Percentiles rank a stretch among this genome's conserved stretches.
Evolutionary conservation across 2,888 invertebrate species (phyloP).

Genomic region (Epiblema foenella): DNA sequence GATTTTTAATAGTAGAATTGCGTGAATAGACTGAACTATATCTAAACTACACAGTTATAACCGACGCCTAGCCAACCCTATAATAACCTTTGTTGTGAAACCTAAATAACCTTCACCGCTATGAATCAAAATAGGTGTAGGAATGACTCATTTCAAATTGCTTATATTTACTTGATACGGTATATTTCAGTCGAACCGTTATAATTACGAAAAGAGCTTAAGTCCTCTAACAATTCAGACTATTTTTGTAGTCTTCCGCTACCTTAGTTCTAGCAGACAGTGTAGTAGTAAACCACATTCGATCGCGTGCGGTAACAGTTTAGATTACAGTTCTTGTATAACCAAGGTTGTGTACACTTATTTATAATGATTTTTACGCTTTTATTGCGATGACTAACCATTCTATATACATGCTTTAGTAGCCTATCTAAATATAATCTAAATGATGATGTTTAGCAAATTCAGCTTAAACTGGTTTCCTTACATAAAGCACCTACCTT

Average conservation of each 20-base stretch:
- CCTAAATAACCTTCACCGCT: conserved; percentile 38
- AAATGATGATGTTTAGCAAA: not conserved
- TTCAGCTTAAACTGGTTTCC: too few species aligned
- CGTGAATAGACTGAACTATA: conserved; percentile 13
- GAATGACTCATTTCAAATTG: conserved; percentile 39
- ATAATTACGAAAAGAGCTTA: not conserved
- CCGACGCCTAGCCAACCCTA: conserved; percentile 33
- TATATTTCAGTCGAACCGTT: conserved; percentile 28
- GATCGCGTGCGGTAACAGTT: conserved; percentile 42
- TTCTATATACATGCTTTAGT: conserved; percentile 23
- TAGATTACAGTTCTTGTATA: conserved; percentile 38
- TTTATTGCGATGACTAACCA: conserved; percentile 41
- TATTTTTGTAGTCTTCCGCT: not conserved
- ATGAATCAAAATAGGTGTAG: conserved; percentile 41
- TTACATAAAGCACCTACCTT: too few species aligned
- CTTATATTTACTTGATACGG: conserved; percentile 36
- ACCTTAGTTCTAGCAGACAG: conserved; percentile 11
- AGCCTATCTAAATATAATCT: not conserved
- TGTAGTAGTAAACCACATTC: conserved; percentile 33
- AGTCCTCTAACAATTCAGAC: not conserved
- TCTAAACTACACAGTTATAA: conserved; percentile 17
- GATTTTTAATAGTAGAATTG: conserved; percentile 19
- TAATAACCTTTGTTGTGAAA: conserved; percentile 41
- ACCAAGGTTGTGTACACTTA: conserved; percentile 41
- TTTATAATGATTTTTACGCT: conserved; percentile 31